Percentiles rank a stretch among this genome's conserved stretches.
Evolutionary conservation across 2,797 vertebrate genomes (phyloP).

Genomic region (Epinephelus awoara): DNA sequence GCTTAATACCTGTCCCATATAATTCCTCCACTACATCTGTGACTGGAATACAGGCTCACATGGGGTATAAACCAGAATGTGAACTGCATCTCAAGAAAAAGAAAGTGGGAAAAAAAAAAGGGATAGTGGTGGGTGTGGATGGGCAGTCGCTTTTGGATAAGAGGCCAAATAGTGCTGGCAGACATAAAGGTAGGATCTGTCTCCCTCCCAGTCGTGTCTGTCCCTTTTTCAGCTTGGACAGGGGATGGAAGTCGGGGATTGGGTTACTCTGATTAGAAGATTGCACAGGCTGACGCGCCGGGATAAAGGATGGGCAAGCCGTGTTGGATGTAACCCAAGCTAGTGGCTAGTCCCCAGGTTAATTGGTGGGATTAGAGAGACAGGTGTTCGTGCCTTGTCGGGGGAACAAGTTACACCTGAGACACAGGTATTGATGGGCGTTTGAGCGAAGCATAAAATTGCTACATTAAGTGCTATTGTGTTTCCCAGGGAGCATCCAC

Average conservation of each 20-base stretch:
- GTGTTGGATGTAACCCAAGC: slow-evolving; percentile 80
- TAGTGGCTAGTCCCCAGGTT: slow-evolving; percentile 74
- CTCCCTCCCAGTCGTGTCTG: slow-evolving; percentile 51
- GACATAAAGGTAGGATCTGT: slow-evolving; percentile 64
- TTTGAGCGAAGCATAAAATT: slow-evolving; percentile 64
- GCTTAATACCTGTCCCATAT: slow-evolving; percentile 78
- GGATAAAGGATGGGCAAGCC: slow-evolving; percentile 73
- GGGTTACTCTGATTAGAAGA: slow-evolving; percentile 83
- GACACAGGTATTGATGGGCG: slow-evolving; percentile 67
- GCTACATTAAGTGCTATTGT: slow-evolving; percentile 65
- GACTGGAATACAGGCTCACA: slow-evolving; percentile 65
- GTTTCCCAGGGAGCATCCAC: slow-evolving; percentile 43
- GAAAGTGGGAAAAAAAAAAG: slow-evolving; percentile 41
- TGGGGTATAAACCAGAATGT: slow-evolving; percentile 53
- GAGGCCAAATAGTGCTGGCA: slow-evolving; percentile 56
- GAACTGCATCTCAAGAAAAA: slow-evolving; percentile 55
- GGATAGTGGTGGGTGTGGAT: slow-evolving; percentile 17
- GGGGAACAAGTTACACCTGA: slow-evolving; percentile 67
- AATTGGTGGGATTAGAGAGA: slow-evolving; percentile 84
- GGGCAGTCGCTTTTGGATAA: slow-evolving; percentile 34
- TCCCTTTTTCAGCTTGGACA: slow-evolving; percentile 52
- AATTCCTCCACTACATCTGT: slow-evolving; percentile 72
- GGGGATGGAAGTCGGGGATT: slow-evolving; percentile 70
- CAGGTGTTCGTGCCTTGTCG: slow-evolving; percentile 80
- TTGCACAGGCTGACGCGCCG: slow-evolving; percentile 77